Evolutionary conservation across 2,888 invertebrate species (phyloP).

Genomic region (Ennomos erosarius): DNA sequence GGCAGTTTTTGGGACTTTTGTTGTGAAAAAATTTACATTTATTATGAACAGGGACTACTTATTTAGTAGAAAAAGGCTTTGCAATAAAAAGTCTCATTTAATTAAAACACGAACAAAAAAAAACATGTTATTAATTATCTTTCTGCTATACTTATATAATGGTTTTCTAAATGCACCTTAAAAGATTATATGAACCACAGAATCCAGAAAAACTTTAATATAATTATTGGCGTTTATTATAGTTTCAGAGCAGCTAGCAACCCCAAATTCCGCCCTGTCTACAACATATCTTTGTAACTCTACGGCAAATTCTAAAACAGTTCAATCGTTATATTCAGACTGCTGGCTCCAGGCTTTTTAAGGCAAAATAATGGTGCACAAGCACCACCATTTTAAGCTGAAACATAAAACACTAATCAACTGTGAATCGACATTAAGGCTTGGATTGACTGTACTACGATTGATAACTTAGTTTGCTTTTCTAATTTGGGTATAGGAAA

Average conservation of each 20-base stretch:
- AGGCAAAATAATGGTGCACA: slow-evolving; percentile 66
- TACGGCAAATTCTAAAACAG: slow-evolving; percentile 58
- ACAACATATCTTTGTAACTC: slow-evolving; percentile 47
- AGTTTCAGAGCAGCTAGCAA: slow-evolving; percentile 1
- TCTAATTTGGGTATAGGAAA: slow-evolving; percentile 25
- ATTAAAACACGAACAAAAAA: too few species aligned
- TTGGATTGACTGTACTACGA: slow-evolving; percentile 36
- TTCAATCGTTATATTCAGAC: slow-evolving; percentile 69
- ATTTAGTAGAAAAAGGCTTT: too few species aligned
- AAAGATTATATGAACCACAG: too few species aligned
- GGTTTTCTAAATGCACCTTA: too few species aligned
- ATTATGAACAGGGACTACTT: too few species aligned
- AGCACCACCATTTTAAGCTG: slow-evolving; percentile 49
- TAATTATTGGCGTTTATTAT: too few species aligned
- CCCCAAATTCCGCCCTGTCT: slow-evolving; percentile 20
- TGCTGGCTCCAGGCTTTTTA: slow-evolving; percentile 61
- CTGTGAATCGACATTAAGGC: slow-evolving; percentile 31
- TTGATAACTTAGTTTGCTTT: slow-evolving; percentile 53
- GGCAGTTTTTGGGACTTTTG: background rate
- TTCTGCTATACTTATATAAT: too few species aligned
- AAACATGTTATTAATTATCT: too few species aligned
- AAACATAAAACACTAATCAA: slow-evolving; percentile 54
- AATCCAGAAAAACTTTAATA: too few species aligned
- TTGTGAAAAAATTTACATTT: too few species aligned
- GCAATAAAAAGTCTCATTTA: too few species aligned